A percentile compares a stretch with the other conserved stretches of the same genome.
Conservation (phyloP, 1,140 invertebrate species). For the Atta cephalotes region DNA sequence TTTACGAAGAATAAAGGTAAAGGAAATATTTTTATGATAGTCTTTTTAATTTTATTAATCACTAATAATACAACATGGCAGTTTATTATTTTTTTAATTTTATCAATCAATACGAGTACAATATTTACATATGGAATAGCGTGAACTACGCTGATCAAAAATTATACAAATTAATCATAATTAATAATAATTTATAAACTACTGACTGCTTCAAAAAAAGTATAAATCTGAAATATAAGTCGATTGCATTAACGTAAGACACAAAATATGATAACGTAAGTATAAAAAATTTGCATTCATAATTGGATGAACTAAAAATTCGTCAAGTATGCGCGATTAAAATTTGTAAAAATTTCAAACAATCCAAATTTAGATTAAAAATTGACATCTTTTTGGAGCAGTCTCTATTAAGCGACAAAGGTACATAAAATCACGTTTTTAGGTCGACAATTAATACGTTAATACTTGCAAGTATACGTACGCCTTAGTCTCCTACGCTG, state of each 20-base stretch:
- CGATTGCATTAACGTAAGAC: not conserved
- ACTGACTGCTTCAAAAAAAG: slow-evolving; percentile 48
- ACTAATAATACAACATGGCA: slow-evolving; percentile 42
- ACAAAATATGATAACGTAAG: not conserved
- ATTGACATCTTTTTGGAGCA: slow-evolving; percentile 7
- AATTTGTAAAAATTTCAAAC: not conserved
- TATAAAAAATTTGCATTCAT: not conserved
- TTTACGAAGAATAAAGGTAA: not conserved
- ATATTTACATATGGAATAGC: slow-evolving; percentile 63
- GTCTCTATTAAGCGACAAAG: slow-evolving; percentile 29
- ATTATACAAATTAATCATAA: slow-evolving; percentile 27
- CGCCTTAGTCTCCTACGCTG: slow-evolving; percentile 8
- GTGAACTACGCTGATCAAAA: slow-evolving; percentile 33
- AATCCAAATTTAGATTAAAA: not conserved
- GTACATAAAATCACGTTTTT: slow-evolving; percentile 56
- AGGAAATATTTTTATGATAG: slow-evolving; percentile 6
- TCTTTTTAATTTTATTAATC: slow-evolving; percentile 26
- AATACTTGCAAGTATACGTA: slow-evolving; percentile 35
- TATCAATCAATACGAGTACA: slow-evolving; percentile 12
- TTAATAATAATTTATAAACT: slow-evolving; percentile 36
- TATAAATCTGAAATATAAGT: not conserved
- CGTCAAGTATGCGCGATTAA: not conserved
- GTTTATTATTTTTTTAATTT: slow-evolving; percentile 9
- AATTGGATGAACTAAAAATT: not conserved
- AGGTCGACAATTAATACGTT: slow-evolving; percentile 35